A percentile compares a stretch with the other conserved stretches of the same genome.
Conservation (phyloP, 2,113 vertebrate genomes). For the Aythya baeri region DNA sequence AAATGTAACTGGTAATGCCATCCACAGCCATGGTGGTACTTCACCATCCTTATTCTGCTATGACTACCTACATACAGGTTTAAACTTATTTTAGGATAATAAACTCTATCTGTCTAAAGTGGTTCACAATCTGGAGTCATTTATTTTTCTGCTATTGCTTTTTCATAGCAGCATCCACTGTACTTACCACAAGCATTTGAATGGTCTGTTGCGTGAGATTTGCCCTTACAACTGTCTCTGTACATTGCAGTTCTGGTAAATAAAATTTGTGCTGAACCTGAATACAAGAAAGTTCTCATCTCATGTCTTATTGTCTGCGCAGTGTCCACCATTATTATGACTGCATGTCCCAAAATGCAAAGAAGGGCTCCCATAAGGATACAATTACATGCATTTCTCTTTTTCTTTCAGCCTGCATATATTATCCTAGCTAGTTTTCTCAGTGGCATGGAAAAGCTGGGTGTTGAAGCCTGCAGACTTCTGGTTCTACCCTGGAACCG, state of each 20-base stretch:
- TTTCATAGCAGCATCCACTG: neutral
- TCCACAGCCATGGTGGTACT: neutral
- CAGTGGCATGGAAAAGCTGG: neutral
- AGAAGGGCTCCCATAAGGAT: neutral
- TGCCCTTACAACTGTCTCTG: neutral
- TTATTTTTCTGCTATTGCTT: constrained; percentile 14
- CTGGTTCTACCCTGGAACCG: neutral
- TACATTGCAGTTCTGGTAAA: neutral
- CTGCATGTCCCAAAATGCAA: neutral
- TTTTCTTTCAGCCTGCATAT: neutral
- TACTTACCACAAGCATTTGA: neutral
- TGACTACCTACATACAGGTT: constrained; percentile 3
- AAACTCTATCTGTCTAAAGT: neutral
- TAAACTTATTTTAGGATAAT: neutral
- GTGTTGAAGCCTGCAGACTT: neutral
- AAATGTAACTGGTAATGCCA: constrained; percentile 13
- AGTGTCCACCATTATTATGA: neutral
- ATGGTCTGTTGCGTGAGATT: neutral
- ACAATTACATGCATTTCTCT: neutral
- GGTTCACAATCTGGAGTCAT: neutral
- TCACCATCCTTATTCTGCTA: neutral
- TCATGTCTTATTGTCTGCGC: neutral
- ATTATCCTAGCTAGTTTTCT: constrained; percentile 1
- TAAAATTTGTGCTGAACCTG: neutral
- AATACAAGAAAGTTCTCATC: neutral